Evolutionary conservation across 2,797 vertebrate species (phyloP).

Genomic region (Syndactyla subalaris): DNA sequence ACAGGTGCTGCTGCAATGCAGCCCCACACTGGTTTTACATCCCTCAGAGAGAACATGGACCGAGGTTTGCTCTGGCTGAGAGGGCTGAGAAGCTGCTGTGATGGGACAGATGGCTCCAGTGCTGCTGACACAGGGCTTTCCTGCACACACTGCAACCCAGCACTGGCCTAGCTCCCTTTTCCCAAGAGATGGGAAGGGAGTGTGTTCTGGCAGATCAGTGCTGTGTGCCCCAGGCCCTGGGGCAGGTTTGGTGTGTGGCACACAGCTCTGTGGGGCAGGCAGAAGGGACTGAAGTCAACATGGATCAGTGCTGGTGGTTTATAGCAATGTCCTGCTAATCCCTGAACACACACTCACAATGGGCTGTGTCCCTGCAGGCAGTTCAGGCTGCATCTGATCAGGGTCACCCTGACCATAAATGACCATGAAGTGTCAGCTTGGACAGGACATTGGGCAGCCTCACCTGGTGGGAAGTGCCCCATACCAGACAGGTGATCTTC

Average conservation of each 20-base stretch:
- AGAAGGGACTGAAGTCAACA: background rate
- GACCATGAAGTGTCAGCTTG: background rate
- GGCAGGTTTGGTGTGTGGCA: background rate
- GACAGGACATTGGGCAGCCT: background rate
- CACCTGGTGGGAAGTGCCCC: no score
- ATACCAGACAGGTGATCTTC: background rate
- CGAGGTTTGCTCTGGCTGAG: background rate
- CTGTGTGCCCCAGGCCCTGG: background rate
- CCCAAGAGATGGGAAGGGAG: background rate
- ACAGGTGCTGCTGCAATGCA: background rate
- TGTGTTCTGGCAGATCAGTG: background rate
- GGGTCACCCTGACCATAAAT: background rate
- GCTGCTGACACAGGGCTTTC: background rate
- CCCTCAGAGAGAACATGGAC: background rate
- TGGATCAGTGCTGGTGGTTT: background rate
- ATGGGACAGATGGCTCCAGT: background rate
- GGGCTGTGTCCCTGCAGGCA: background rate
- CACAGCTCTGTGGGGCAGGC: fast-evolving
- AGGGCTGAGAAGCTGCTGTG: background rate
- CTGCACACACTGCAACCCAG: background rate
- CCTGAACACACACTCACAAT: background rate
- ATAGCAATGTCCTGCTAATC: background rate
- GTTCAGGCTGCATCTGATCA: background rate
- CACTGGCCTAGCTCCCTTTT: background rate
- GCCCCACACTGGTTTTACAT: background rate